Evolutionary conservation across 2,888 invertebrate genomes (phyloP).

Genomic region (Pyrgus malvae): DNA sequence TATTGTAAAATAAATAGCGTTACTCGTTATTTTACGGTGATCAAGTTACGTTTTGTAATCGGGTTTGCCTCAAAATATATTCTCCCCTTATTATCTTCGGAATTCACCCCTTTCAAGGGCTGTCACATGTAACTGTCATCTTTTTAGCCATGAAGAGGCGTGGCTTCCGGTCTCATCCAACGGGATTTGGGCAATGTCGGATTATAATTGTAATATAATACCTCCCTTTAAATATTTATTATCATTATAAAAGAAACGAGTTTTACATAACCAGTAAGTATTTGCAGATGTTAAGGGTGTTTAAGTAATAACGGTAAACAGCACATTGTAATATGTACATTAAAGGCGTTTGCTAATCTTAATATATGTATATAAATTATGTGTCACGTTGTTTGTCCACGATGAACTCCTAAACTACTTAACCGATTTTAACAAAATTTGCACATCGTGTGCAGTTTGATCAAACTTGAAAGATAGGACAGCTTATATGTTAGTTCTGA

Average conservation of each 20-base stretch:
- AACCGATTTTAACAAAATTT: no score
- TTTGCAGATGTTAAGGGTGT: slow-evolving; percentile 1
- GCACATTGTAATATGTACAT: no score
- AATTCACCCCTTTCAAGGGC: slow-evolving; percentile 47
- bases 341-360: background rate
- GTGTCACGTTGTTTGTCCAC: no score
- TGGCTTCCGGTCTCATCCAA: slow-evolving; percentile 67
- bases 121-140: slow-evolving; percentile 63
- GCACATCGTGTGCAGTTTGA: no score
- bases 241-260: slow-evolving; percentile 4
- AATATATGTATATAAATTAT: background rate
- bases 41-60: slow-evolving; percentile 23
- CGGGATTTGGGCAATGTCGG: slow-evolving; percentile 51
- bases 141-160: slow-evolving; percentile 70
- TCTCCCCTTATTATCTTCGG: slow-evolving; percentile 31
- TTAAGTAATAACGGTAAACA: no score
- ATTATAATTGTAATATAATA: slow-evolving; percentile 60
- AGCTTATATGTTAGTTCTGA: no score
- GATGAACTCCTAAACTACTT: no score
- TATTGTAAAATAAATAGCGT: background rate
- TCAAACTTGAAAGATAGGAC: no score
- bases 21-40: background rate
- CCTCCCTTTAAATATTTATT: slow-evolving; percentile 35
- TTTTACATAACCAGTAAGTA: slow-evolving; percentile 21
- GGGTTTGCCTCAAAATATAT: slow-evolving; percentile 15